Percentiles rank a stretch among this genome's conserved stretches.
phyloP scores from a whole-genome alignment of 23 tunicate genomes.

The Phallusia fumigata region DNA sequence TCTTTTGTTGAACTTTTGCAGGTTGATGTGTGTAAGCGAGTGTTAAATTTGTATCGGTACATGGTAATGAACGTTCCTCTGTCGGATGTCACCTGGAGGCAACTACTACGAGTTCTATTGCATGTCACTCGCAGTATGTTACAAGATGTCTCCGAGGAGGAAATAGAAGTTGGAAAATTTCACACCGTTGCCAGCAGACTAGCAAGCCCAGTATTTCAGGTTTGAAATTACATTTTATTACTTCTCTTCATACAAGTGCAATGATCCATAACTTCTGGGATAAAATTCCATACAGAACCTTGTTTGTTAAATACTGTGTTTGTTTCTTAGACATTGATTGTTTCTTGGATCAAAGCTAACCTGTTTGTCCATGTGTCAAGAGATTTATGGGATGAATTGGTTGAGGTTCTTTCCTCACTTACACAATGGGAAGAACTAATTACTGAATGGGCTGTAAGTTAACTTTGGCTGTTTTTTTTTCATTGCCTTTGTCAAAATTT shows the following conservation, averaged over 20 bases:
- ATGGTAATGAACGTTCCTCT: slow-evolving; percentile 72
- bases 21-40: slow-evolving; percentile 86
- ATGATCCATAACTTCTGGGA: neutral
- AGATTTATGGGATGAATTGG: slow-evolving; percentile 89
- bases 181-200: slow-evolving; percentile 44
- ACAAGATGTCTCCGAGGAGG: slow-evolving; percentile 33
- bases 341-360: slow-evolving; percentile 96
- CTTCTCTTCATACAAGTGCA: neutral
- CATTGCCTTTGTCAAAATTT: neutral
- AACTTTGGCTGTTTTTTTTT: too few relatives aligned
- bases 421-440: slow-evolving; percentile 78
- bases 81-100: slow-evolving; percentile 76
- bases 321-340: slow-evolving; percentile 76
- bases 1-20: too few relatives aligned
- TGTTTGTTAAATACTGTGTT: neutral
- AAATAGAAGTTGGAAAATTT: slow-evolving; percentile 22
- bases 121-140: slow-evolving; percentile 74
- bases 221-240: neutral
- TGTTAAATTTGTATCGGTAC: slow-evolving; percentile 67
- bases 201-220: slow-evolving; percentile 65
- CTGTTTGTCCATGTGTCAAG: slow-evolving; percentile 74
- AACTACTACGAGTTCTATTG: slow-evolving; percentile 70
- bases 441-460: slow-evolving; percentile 90
- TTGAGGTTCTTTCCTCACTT: slow-evolving; percentile 52
- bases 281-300: neutral